Evolutionary conservation across 2,888 invertebrate genomes (phyloP), one percentile per base, ranked within the genome.

Genomic region (Lutraria lutraria): DNA sequence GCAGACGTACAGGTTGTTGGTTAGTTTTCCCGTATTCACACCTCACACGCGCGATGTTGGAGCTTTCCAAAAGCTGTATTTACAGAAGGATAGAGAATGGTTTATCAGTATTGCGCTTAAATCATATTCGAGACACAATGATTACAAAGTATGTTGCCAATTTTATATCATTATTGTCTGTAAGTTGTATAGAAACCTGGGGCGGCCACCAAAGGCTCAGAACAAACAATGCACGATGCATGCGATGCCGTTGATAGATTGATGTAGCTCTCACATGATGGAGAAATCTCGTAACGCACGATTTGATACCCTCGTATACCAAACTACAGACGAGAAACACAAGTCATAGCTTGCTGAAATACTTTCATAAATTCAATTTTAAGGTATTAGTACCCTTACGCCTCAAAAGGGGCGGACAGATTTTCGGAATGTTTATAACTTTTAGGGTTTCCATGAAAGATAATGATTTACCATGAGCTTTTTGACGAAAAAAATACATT

Each of bases 51-150:
- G 76, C 60, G 31, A 76, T 68, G 60, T 53, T 68, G 82, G 54
- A 87, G 34, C 52, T 68, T 81, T 87, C 87, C 87, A 87, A 83
- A 82, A 82, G 29, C 68, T 87, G 76, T 87, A 87, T 87, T 87
- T 87, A 29, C 87, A 54, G 21, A 53, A 53, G 83, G 72, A 25
- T 25, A 56, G n/a, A 72, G 68, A 72, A 54, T 31, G 56, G 19
- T 87, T 76, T 76, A 82, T 87, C 87, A 68, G 68, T 76, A 87
- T 43, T 72, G 29, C n/a, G 76, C 82, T 72, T 87, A 53, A 72
- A 82, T 76, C 82, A 63, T 82, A 80, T 85, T 85, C 79, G 79
- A 85, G 85, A 80, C 76, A 34, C 56, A 79, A 80, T 79, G 60
- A 85, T 56, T 85, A 80, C 80, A 56, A 53, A 54, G 31, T n/a